Evolutionary conservation across 2,888 invertebrate genomes (phyloP).

Genomic region (Emesis russula): DNA sequence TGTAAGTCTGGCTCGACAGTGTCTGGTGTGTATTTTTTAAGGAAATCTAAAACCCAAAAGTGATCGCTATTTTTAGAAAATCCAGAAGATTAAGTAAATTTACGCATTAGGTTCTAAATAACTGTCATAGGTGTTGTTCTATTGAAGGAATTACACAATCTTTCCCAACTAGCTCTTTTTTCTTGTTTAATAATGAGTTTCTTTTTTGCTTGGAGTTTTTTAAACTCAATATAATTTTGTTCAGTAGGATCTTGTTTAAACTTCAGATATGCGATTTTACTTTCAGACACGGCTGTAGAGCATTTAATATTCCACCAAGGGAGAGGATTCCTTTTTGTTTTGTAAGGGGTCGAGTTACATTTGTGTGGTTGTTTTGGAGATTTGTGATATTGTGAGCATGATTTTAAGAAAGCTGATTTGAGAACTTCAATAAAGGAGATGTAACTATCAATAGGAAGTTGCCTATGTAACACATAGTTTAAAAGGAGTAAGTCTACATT

Average conservation of each 20-base stretch:
- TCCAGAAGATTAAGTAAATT: slow-evolving; percentile 14
- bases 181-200: slow-evolving; percentile 16
- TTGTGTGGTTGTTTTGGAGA: neutral
- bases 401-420: slow-evolving; percentile 9
- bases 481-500: neutral
- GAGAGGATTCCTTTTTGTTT: neutral
- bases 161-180: slow-evolving; percentile 15
- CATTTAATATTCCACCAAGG: slow-evolving; percentile 27
- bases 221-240: slow-evolving; percentile 12
- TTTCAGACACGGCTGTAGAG: neutral
- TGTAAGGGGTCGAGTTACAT: neutral
- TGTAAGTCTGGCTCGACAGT: slow-evolving; percentile 18
- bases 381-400: neutral
- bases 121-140: slow-evolving; percentile 28
- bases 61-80: slow-evolving; percentile 27
- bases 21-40: slow-evolving; percentile 34
- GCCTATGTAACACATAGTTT: slow-evolving; percentile 10
- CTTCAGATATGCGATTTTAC: slow-evolving; percentile 2
- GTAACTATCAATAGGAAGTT: neutral
- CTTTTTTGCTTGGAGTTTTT: slow-evolving; percentile 20
- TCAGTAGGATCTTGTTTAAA: slow-evolving; percentile 4
- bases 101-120: slow-evolving; percentile 19
- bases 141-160: slow-evolving; percentile 12
- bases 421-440: neutral
- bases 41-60: slow-evolving; percentile 32